A percentile compares a stretch with the other conserved stretches of the same genome.
Conservation (phyloP, 2,113 vertebrate species). For the Symphodus melops region DNA sequence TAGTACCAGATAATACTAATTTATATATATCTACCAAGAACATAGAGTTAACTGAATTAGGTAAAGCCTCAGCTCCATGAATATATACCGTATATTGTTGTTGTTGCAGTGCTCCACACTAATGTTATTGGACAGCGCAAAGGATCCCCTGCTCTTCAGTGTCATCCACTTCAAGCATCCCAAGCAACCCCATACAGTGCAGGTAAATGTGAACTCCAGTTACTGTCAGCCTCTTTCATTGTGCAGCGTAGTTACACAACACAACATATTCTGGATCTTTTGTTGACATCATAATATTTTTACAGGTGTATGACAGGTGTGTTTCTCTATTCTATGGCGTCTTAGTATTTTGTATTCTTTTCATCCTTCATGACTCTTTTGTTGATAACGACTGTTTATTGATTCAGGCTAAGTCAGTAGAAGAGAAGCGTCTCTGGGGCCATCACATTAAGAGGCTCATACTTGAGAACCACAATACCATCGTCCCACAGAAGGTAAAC, state of each 20-base stretch:
- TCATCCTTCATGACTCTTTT: background rate
- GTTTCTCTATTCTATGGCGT: background rate
- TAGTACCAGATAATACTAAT: background rate
- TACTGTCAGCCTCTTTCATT: background rate
- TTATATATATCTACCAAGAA: background rate
- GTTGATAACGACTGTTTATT: constrained; percentile 33
- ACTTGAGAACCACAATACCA: constrained; percentile 94
- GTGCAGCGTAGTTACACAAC: background rate
- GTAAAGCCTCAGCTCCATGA: constrained; percentile 2
- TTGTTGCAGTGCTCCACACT: constrained; percentile 90
- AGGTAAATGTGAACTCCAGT: constrained; percentile 82
- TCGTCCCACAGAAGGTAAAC: constrained; percentile 91
- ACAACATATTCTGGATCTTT: background rate
- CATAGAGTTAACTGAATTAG: background rate
- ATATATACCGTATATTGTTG: background rate
- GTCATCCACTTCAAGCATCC: constrained; percentile 94
- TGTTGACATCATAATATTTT: background rate
- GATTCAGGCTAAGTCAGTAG: constrained; percentile 88
- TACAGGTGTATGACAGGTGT: too few relatives aligned
- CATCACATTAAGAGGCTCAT: constrained; percentile 97
- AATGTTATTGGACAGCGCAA: constrained; percentile 95
- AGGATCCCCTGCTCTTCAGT: constrained; percentile 94
- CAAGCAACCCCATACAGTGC: constrained; percentile 93
- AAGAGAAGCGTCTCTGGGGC: constrained; percentile 94
- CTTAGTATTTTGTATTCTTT: background rate